Evolutionary conservation across 2,888 invertebrate species (phyloP), one percentile per base, ranked within the genome.

Genomic region (Dexiosoma caninum): DNA sequence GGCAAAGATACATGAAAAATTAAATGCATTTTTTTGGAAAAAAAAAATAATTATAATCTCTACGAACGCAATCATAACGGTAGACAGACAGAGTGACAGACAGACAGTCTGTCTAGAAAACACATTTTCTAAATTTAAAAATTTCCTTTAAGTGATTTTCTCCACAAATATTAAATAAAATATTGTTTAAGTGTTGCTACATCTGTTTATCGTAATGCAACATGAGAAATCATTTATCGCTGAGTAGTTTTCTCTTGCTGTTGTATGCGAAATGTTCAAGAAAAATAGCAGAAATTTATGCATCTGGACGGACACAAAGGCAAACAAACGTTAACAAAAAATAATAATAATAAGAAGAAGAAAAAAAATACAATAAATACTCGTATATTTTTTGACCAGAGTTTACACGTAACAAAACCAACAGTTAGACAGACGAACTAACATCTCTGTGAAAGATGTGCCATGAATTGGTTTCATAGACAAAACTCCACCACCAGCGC

Each of bases 161-260:
- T 53, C 37, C 14, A 42, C 66, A 66, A 66, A 55, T 67, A 74
- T 55, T 44, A 46, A 44, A 27, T 9, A 55, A 49, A 14, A 49
- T 19, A 49, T 37, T 64, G 37, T 57, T 64, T 27, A 35, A 35
- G 46, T 53, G 12, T 60, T 67, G 51, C 35, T 44, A 35, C 51
- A 66, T 71, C 35, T 71, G 78, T 62, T 78, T 69, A 74, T 74
- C 78, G 67, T 49, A 74, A 49, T 69, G 72, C 67, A 78, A 74
- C 62, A 78, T 78, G 62, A 78, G 74, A 78, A 62, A 69, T 69
- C 62, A 78, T 78, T 74, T 74, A 78, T 55, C 46, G 76, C 21
- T 16, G 27, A 23, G 30, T 57, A 57, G 37, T 9, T 37, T 60
- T 37, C 14, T 32, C 35, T 62, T 44, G 23, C 16, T 23, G 49